Evolutionary conservation across 2,797 vertebrate species (phyloP).

Genomic region (Buphagus erythrorhynchus): DNA sequence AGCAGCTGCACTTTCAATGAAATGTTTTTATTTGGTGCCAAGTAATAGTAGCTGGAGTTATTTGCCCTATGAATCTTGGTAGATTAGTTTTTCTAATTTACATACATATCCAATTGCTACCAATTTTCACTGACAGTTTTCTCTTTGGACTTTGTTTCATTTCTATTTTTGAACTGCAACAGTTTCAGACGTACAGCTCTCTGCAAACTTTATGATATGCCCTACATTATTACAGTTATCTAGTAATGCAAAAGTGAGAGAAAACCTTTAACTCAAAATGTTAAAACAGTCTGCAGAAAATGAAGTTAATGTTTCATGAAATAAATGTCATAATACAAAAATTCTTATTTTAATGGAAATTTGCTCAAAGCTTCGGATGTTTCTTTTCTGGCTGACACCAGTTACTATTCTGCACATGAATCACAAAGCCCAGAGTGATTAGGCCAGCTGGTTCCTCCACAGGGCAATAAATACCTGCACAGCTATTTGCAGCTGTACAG

Average conservation of each 20-base stretch:
- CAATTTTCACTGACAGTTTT: slow-evolving; percentile 61
- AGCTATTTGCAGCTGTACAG: not conserved
- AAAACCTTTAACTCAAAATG: slow-evolving; percentile 36
- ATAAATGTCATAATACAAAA: slow-evolving; percentile 22
- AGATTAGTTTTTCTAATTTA: slow-evolving; percentile 71
- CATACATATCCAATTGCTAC: slow-evolving; percentile 63
- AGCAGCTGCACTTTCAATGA: slow-evolving; percentile 44
- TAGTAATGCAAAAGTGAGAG: slow-evolving; percentile 14
- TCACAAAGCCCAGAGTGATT: not conserved
- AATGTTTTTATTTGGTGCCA: slow-evolving; percentile 56
- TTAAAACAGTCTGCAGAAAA: slow-evolving; percentile 31
- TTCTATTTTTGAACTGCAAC: slow-evolving; percentile 41
- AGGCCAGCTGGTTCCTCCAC: not conserved
- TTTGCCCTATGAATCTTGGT: slow-evolving; percentile 51
- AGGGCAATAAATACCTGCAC: not conserved
- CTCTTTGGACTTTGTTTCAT: slow-evolving; percentile 42
- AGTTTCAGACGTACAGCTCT: slow-evolving; percentile 8
- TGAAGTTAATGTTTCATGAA: slow-evolving; percentile 47
- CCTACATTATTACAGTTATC: slow-evolving; percentile 37
- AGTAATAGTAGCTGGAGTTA: slow-evolving; percentile 54
- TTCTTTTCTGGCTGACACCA: not conserved
- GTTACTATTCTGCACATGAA: not conserved
- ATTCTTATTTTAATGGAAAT: slow-evolving; percentile 13
- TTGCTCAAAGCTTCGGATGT: not conserved
- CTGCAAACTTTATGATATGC: slow-evolving; percentile 50